Base-by-base conservation (phyloP, 2,888 invertebrate genomes). In the Panorpa germanica region DNA sequence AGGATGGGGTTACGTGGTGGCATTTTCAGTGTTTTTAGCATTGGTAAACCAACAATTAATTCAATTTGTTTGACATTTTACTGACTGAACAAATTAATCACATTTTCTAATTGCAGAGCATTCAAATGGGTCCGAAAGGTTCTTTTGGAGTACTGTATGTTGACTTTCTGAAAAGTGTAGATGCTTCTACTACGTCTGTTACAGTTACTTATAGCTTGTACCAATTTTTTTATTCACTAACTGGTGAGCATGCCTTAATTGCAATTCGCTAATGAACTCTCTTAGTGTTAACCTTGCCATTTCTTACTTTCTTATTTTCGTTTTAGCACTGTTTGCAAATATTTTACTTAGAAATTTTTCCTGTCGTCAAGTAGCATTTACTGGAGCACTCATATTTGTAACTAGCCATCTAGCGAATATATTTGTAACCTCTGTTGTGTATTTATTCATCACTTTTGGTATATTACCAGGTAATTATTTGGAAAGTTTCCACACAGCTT, bases 1-100 rank as follows among this genome's bases (percentile, higher is more conserved):
- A 4, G 81, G 81, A 1, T 83, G 78, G 77, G 82, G 81, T 1
- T 78, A 77, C 49, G 52, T 77, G 29, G 65, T 82, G 8, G 71
- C 75, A 19, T 43, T 77, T 7, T 77, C 77, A 12, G 69, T 78
- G 44, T 69, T 74, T 39, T 49, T 78, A 35, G 70, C 74, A 22
- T 75, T 75, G 47, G 78, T 81, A 58, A 73, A n/a, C n/a, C n/a
- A n/a, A n/a, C n/a, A n/a, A n/a, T n/a, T n/a, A n/a, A n/a, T n/a
- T n/a, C n/a, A n/a, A n/a, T n/a, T n/a, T n/a, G 75, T 68, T 40
- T 36, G 35, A n/a, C n/a, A n/a, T n/a, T n/a, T n/a, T n/a, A n/a
- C n/a, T n/a, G 7, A 17, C 7, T 14, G n/a, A 11, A 17, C 13
- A n/a, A n/a, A n/a, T n/a, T n/a, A n/a, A n/a, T n/a, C n/a, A n/a